These are phyloP conservation scores for Micromesistius poutassou DNA, from an alignment of 2,797 vertebrate genomes.

Conservation along the genomic window DNA sequence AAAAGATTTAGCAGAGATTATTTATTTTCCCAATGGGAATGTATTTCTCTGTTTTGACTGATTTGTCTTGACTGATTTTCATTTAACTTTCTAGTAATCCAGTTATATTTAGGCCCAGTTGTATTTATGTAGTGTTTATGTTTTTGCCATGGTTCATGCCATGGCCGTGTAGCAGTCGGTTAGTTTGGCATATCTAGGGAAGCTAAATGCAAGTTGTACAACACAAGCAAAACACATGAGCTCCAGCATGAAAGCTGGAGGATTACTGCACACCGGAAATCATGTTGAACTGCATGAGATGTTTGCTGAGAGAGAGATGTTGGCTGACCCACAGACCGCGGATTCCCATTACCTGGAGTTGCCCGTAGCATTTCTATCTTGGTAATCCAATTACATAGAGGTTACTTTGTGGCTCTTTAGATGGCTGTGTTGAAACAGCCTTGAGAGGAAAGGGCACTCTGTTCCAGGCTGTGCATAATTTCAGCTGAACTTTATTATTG, in stretches of 20 bases:
- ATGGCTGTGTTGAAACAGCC: conserved; percentile 40
- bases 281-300: conserved; percentile 24
- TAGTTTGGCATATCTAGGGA: background rate
- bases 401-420: conserved; percentile 45
- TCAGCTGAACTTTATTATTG: conserved; percentile 12
- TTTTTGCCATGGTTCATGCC: background rate
- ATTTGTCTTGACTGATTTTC: too few relatives aligned
- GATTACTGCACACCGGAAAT: background rate
- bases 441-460: conserved; percentile 27
- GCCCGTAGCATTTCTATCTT: conserved; percentile 62
- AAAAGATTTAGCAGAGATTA: background rate
- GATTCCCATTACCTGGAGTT: conserved; percentile 63
- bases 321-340: conserved; percentile 46
- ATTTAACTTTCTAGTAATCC: background rate
- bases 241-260: background rate
- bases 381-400: conserved; percentile 66
- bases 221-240: background rate
- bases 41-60: too few relatives aligned
- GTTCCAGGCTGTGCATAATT: conserved; percentile 13
- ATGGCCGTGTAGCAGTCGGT: too few relatives aligned
- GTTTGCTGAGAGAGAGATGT: conserved; percentile 41
- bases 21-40: background rate
- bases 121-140: background rate
- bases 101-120: background rate
- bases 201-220: background rate